Evolutionary conservation across 2,888 invertebrate species (phyloP).

Genomic region (Isotomurus palustris): DNA sequence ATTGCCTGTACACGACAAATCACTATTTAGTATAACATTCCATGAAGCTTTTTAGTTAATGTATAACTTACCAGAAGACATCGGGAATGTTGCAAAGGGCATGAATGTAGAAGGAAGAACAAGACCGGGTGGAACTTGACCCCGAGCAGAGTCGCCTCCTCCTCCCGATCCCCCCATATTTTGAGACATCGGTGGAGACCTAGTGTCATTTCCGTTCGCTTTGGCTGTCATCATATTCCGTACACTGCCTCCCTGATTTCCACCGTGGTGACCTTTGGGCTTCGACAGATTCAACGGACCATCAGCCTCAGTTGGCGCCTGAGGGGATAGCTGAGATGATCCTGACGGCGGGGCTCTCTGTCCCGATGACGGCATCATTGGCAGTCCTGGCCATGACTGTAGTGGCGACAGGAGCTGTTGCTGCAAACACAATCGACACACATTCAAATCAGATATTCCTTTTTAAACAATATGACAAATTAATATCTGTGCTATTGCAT

Average conservation of each 20-base stretch:
- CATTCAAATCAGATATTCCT: neutral
- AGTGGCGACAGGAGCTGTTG: slow-evolving; percentile 57
- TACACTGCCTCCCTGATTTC: slow-evolving; percentile 31
- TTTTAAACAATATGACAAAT: neutral
- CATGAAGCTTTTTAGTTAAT: slow-evolving; percentile 41
- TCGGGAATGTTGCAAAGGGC: slow-evolving; percentile 60
- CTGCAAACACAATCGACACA: neutral
- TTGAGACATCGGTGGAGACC: slow-evolving; percentile 40
- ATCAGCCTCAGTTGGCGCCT: slow-evolving; percentile 61
- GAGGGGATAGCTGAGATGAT: slow-evolving; percentile 38
- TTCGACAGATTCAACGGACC: slow-evolving; percentile 84
- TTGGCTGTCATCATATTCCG: slow-evolving; percentile 11
- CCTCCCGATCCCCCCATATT: slow-evolving; percentile 22
- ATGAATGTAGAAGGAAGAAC: slow-evolving; percentile 61
- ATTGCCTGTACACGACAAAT: slow-evolving; percentile 10
- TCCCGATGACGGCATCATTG: slow-evolving; percentile 41
- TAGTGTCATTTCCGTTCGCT: slow-evolving; percentile 47
- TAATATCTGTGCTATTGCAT: too few relatives aligned
- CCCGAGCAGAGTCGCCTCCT: slow-evolving; percentile 29
- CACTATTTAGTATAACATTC: neutral
- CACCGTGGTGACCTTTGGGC: slow-evolving; percentile 58
- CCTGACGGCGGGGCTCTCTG: slow-evolving; percentile 38
- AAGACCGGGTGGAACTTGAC: slow-evolving; percentile 54
- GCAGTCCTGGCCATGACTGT: slow-evolving; percentile 49
- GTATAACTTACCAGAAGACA: slow-evolving; percentile 50